These are phyloP conservation scores for Melieria crassipennis DNA, from an alignment of 2,888 invertebrate genomes.

Conservation along the genomic window DNA sequence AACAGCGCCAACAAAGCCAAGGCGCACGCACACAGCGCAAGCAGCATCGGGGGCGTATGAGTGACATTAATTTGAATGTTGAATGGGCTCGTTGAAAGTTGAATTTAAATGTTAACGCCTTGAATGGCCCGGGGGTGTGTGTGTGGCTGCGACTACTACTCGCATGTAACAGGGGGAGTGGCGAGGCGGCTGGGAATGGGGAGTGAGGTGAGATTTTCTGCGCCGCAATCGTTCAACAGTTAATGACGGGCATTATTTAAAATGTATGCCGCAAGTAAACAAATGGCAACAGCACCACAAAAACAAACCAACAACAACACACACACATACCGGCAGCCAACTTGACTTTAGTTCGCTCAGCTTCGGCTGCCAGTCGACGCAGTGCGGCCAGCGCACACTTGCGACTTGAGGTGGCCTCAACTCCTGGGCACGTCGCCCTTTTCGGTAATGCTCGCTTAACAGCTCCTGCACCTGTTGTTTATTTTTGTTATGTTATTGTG, in stretches of 20 bases:
- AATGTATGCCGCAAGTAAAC: conserved; percentile 4
- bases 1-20: no score
- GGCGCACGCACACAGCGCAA: no score
- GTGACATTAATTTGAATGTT: conserved; percentile 20
- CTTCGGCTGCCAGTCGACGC: no score
- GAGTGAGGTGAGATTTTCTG: no score
- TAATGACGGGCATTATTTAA: conserved; percentile 20
- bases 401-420: neutral
- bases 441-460: conserved; percentile 15
- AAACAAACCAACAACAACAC: neutral
- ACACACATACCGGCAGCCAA: neutral
- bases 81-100: conserved; percentile 4
- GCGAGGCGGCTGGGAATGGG: no score
- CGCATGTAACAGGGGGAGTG: no score
- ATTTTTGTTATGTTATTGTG: neutral
- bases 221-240: conserved; percentile 18
- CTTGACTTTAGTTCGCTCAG: neutral
- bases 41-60: conserved; percentile 18
- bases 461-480: conserved; percentile 22
- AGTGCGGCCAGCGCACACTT: neutral
- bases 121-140: neutral
- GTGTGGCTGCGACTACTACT: no score
- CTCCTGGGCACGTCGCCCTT: neutral
- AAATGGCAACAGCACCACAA: neutral
- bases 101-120: conserved; percentile 14